phyloP scores from a whole-genome alignment of 35 echinoderm and acorn worm species.

The Strongylocentrotus purpuratus region DNA sequence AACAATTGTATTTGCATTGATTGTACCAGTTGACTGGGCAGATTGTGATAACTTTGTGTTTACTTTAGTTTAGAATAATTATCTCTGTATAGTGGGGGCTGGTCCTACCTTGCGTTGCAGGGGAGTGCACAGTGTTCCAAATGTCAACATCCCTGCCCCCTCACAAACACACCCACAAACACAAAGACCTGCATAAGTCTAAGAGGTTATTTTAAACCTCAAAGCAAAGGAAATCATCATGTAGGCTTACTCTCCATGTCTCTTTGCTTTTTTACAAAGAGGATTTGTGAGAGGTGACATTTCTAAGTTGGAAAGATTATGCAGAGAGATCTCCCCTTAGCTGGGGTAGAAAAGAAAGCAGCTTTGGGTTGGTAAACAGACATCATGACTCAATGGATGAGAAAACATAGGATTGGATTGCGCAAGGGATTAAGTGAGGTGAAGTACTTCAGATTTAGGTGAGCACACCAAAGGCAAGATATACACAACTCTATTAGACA shows the following conservation, averaged over 20 bases:
- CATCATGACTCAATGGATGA: constrained; percentile 21
- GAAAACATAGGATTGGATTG: constrained; percentile 32
- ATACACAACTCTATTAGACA: not conserved
- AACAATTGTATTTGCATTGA: too few species aligned
- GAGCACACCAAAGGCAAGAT: not conserved
- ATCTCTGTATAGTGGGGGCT: too few species aligned
- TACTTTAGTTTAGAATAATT: too few species aligned
- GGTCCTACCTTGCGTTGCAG: not conserved
- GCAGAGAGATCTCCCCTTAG: not conserved
- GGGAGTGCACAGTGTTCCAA: not conserved
- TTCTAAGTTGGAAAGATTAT: not conserved
- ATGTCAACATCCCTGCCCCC: not conserved
- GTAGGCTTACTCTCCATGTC: not conserved
- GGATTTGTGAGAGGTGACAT: not conserved
- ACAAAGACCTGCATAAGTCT: not conserved
- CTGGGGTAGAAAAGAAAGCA: not conserved
- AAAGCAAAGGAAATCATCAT: constrained; percentile 4
- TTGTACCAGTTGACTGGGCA: too few species aligned
- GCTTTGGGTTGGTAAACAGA: not conserved
- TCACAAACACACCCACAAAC: not conserved
- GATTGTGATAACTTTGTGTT: too few species aligned
- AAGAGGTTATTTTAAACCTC: not conserved
- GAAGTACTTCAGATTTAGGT: constrained; percentile 7
- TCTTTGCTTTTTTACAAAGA: not conserved
- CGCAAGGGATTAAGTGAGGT: not conserved